Evolutionary conservation across 2,888 invertebrate species (phyloP).

Genomic region (Melinaea menophilus): DNA sequence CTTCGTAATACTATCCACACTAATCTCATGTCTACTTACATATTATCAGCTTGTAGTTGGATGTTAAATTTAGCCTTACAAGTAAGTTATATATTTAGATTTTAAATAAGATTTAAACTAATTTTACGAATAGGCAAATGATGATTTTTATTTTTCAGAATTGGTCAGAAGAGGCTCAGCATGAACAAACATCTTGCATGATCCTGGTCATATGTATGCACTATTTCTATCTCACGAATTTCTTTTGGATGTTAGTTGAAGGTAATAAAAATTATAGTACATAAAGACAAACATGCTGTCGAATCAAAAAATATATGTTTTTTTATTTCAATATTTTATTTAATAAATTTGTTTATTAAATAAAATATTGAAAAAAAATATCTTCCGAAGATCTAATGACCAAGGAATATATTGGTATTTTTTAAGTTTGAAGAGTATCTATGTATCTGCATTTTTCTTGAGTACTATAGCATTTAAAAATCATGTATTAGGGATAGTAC

Average conservation of each 20-base stretch:
- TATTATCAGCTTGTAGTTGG: constrained; percentile 93
- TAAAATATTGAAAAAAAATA: too few relatives aligned
- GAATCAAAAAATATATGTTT: too few relatives aligned
- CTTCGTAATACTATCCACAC: constrained; percentile 95
- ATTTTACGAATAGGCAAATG: too few relatives aligned
- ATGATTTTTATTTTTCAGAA: constrained; percentile 64
- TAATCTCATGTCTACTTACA: constrained; percentile 95
- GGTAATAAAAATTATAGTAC: constrained; percentile 70
- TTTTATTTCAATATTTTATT: too few relatives aligned
- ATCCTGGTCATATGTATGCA: constrained; percentile 88
- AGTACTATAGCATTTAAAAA: too few relatives aligned
- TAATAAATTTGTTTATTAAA: too few relatives aligned
- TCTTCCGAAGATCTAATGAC: too few relatives aligned
- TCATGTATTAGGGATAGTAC: too few relatives aligned
- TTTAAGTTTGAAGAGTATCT: too few relatives aligned
- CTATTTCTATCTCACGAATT: constrained; percentile 95
- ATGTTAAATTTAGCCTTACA: constrained; percentile 88
- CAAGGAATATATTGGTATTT: too few relatives aligned
- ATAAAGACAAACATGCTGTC: too few relatives aligned
- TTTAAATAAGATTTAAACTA: not conserved
- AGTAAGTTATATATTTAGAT: constrained; percentile 70
- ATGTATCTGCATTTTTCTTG: too few relatives aligned
- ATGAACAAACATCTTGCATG: constrained; percentile 83
- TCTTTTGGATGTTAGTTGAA: constrained; percentile 99
- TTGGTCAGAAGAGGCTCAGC: constrained; percentile 77